A percentile compares a stretch with the other conserved stretches of the same genome.
Conservation (phyloP, 1,140 invertebrate genomes). For the Hycleus phaleratus region DNA sequence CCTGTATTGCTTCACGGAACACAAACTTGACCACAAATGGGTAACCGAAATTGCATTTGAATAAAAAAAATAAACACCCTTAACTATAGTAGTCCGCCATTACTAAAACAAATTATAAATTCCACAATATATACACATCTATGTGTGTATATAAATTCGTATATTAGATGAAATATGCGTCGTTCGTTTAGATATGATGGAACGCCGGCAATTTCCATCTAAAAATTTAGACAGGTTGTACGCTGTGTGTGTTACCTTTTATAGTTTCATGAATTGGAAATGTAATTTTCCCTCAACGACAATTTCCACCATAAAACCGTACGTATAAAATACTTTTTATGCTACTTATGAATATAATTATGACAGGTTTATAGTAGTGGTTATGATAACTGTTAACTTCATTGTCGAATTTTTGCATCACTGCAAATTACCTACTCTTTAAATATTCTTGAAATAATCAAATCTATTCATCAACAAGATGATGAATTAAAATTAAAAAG, state of each 20-base stretch:
- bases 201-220: constrained; percentile 18
- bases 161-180: not conserved
- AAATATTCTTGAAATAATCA: too few species aligned
- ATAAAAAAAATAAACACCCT: constrained; percentile 7
- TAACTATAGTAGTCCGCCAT: too few species aligned
- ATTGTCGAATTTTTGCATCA: too few species aligned
- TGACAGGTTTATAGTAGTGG: constrained; percentile 15
- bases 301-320: constrained; percentile 21
- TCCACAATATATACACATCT: too few species aligned
- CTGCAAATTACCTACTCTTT: too few species aligned
- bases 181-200: constrained; percentile 15
- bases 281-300: constrained; percentile 28
- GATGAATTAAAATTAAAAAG: not conserved
- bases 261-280: constrained; percentile 31
- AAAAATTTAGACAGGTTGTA: constrained; percentile 8
- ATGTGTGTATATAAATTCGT: too few species aligned
- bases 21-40: constrained; percentile 26
- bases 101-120: too few species aligned
- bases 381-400: not conserved
- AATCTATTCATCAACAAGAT: too few species aligned
- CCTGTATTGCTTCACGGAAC: constrained; percentile 27
- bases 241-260: constrained; percentile 8
- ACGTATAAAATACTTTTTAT: constrained; percentile 24
- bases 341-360: constrained; percentile 27
- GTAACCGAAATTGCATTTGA: constrained; percentile 26